These are phyloP conservation scores for Mizuhopecten yessoensis DNA, from an alignment of 1,140 invertebrate species.

Conservation along the genomic window DNA sequence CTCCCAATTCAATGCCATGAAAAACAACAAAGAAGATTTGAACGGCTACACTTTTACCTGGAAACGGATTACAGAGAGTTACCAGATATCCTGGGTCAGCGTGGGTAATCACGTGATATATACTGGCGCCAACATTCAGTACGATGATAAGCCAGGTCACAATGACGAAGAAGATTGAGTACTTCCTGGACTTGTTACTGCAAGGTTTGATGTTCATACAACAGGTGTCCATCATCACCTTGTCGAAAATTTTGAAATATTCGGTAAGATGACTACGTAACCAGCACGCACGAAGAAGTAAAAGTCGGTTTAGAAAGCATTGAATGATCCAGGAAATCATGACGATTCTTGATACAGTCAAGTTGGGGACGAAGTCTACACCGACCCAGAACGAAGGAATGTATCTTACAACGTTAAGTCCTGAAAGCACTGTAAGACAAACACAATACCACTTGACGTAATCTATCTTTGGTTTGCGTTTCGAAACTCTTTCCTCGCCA, in stretches of 20 bases:
- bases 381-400: conserved; percentile 53
- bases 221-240: not conserved
- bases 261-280: not conserved
- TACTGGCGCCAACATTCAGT: not conserved
- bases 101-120: not conserved
- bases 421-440: not conserved
- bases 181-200: not conserved
- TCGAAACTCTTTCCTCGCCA: not conserved
- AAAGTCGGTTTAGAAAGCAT: not conserved
- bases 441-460: not conserved
- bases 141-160: not conserved
- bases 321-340: conserved; percentile 20
- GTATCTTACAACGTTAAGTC: conserved; percentile 39
- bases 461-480: not conserved
- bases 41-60: not conserved
- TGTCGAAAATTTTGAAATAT: not conserved
- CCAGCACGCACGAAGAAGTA: conserved; percentile 1
- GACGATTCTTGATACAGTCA: conserved; percentile 16
- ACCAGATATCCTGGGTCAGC: not conserved
- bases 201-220: not conserved
- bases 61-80: not conserved
- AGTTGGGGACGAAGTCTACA: not conserved
- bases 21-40: not conserved
- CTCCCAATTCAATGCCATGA: not conserved
- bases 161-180: not conserved